Base-by-base conservation (phyloP, 2,888 invertebrate species). In the Lithosia quadra region DNA sequence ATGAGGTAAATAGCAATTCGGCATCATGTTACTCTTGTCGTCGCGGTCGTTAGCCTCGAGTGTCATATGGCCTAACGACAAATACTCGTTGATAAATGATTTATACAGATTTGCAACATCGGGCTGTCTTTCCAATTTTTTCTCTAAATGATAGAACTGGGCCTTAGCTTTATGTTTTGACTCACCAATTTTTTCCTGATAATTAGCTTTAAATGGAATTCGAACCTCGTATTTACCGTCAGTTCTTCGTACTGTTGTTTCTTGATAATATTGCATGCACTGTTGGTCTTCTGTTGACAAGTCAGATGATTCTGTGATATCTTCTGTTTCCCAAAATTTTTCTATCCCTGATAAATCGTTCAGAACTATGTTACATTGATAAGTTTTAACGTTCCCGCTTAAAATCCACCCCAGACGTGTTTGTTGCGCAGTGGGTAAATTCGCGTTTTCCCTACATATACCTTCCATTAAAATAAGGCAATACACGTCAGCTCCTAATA, bases 331-430 rank as follows among this genome's bases (percentile, higher is more conserved):
- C 65, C 59, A 65, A 59, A 65, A 65, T 49, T 33, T 11, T n/a
- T 65, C 15, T 8, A 59, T 65, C 22, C 49, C 53, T 9, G 49
- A 33, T 11, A 43, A 15, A 15, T 60, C 49, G 24, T 64, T 63
- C 21, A 64, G 49, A 10, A 68, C 34, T 3, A 71, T 69, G 22
- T 58, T 68, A 49, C 71, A 71, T 24, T 69, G 39, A n/a, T 58
- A 67, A 18, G 65, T 21, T 49, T 62, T 65, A 39, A 58, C 18
- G n/a, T 63, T 62, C 21, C 69, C 69, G 28, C 61, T 63, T n/a
- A 74, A 15, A 18, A 71, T 69, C 69, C 71, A 74, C 2, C 74
- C 69, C 1, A 74, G 60, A 11, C 66, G 49, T 1, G 71, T 71
- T 58, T 74, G 67, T 59, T 69, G 69, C 0, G 71, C 69, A 8